Base-by-base conservation (phyloP, 2,113 vertebrate species). In the Onychostoma macrolepis region DNA sequence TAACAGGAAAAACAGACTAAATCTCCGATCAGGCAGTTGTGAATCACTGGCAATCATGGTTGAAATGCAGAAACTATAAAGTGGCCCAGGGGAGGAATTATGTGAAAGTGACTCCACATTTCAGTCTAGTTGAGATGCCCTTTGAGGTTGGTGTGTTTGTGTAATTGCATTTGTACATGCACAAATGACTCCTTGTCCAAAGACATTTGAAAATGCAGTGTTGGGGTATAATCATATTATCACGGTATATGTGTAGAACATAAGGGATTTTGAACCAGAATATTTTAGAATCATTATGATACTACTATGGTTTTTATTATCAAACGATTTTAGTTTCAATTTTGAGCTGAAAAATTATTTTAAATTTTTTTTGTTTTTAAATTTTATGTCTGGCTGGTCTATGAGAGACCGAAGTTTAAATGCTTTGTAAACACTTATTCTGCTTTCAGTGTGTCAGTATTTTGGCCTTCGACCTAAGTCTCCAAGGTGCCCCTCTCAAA, bases 401-500 rank as follows among this genome's bases (percentile, higher is more conserved):
- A n/a, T 56, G 17, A 79, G 56, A 56, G 48, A 48, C 28, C 45
- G 1, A 67, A 26, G n/a, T 71, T 80, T 53, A 83, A 50, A n/a
- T 83, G 50, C 26, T 43, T 45, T 26, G 17, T 78, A 33, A 38
- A 50, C 61, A 56, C 41, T 48, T 86, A 72, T 15, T 63, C 33
- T 21, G 7, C 58, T 63, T 65, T 65, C 26, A 50, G 53, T 26
- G 28, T 80, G 65, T 67, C 58, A 79, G 76, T 61, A 58, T 61
- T 65, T 83, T 80, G 63, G 12, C 84, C 63, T 87, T 86, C 45
- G 86, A 86, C 86, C 79, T 79, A n/a, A 21, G 50, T 72, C 80
- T 87, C 72, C 72, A 85, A 87, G 86, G 61, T 69, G 75, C 85
- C 71, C 50, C 63, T 67, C 53, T 74, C 24, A 74, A 83, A 87